Conservation (phyloP, 1,140 invertebrate genomes). For the Andricus grossulariae region DNA sequence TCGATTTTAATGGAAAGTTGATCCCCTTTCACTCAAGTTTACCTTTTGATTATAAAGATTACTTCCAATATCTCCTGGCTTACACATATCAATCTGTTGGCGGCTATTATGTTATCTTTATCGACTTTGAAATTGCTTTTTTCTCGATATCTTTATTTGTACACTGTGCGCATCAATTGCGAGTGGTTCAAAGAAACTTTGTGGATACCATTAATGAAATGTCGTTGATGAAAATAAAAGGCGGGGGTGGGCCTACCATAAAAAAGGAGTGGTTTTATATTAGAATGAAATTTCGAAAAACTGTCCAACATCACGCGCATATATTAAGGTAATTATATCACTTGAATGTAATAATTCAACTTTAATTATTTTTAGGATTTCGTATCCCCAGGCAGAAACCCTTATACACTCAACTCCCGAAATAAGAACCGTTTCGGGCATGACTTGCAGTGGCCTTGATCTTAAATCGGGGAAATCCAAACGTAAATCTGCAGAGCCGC, state of each 20-base stretch:
- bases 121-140: constrained; percentile 30
- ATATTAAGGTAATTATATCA: constrained; percentile 27
- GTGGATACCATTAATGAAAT: not conserved
- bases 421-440: too few relatives aligned
- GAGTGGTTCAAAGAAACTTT: constrained; percentile 19
- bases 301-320: constrained; percentile 21
- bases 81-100: constrained; percentile 12
- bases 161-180: constrained; percentile 18
- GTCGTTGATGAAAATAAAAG: not conserved
- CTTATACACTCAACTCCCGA: too few relatives aligned
- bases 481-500: too few relatives aligned
- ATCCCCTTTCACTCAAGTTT: constrained; percentile 30
- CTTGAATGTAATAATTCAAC: too few relatives aligned
- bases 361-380: too few relatives aligned
- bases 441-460: too few relatives aligned
- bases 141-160: constrained; percentile 33
- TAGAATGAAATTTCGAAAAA: constrained; percentile 16
- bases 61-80: constrained; percentile 4
- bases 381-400: too few relatives aligned
- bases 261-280: not conserved
- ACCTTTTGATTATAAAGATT: constrained; percentile 23
- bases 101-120: constrained; percentile 4
- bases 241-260: not conserved
- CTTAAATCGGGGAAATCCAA: too few relatives aligned
- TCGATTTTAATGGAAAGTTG: constrained; percentile 15